phyloP scores from a whole-genome alignment of 2,888 invertebrate species.

The Drosophila kokeensis region DNA sequence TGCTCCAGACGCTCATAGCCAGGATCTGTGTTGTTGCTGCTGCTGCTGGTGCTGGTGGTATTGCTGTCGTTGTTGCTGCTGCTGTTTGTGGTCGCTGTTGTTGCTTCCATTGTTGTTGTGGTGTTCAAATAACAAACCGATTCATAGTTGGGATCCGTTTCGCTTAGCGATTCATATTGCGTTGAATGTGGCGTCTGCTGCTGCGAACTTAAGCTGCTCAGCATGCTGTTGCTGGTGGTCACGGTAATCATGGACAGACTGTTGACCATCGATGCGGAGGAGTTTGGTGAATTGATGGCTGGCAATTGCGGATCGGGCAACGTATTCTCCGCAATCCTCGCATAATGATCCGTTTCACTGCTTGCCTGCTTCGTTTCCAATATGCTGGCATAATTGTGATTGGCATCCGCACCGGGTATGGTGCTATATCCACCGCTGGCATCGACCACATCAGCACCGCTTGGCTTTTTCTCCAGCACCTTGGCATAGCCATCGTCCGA shows the following conservation, averaged over 20 bases:
- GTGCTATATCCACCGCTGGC: constrained; percentile 83
- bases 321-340: constrained; percentile 73
- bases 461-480: constrained; percentile 82
- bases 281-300: constrained; percentile 72
- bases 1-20: constrained; percentile 87
- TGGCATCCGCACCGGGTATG: constrained; percentile 80
- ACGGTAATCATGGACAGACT: constrained; percentile 74
- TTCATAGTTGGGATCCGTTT: constrained; percentile 93
- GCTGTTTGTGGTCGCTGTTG: constrained; percentile 20
- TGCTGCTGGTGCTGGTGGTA: constrained; percentile 40
- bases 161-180: constrained; percentile 93
- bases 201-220: constrained; percentile 78
- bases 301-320: constrained; percentile 40
- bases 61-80: constrained; percentile 47
- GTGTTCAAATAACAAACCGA: constrained; percentile 90
- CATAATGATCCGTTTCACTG: constrained; percentile 79
- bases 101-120: constrained; percentile 36
- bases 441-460: constrained; percentile 57
- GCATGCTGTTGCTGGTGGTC: constrained; percentile 80
- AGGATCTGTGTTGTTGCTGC: constrained; percentile 86
- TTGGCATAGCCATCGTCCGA: constrained; percentile 85
- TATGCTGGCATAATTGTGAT: constrained; percentile 84
- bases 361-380: constrained; percentile 75
- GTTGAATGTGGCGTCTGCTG: constrained; percentile 87
- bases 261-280: constrained; percentile 57